phyloP scores from a whole-genome alignment of 2,888 invertebrate genomes.

The Platypus cylindrus region DNA sequence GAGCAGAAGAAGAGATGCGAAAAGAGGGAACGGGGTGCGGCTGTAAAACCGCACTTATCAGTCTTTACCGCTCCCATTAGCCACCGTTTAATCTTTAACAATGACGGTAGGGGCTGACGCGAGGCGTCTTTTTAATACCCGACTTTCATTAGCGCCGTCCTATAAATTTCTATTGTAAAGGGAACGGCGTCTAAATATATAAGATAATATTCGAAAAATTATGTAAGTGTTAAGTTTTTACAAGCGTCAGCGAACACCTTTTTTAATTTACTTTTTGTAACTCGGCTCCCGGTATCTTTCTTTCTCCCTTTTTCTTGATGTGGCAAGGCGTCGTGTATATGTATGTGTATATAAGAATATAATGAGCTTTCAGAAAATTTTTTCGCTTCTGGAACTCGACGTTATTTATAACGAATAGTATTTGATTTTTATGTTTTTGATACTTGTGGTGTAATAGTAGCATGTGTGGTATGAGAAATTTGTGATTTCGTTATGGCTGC shows the following conservation, averaged over 20 bases:
- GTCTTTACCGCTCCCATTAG: constrained; percentile 18
- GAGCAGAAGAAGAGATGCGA: too few relatives aligned
- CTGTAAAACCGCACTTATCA: constrained; percentile 18
- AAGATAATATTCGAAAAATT: constrained; percentile 32
- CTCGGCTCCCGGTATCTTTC: constrained; percentile 6
- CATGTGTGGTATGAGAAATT: too few relatives aligned
- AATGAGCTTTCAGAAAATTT: too few relatives aligned
- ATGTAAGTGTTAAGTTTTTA: constrained; percentile 30
- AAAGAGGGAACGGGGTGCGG: too few relatives aligned
- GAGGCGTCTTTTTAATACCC: constrained; percentile 31
- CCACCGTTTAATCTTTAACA: constrained; percentile 17
- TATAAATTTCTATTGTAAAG: constrained; percentile 36
- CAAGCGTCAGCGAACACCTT: constrained; percentile 13
- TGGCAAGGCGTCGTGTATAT: too few relatives aligned
- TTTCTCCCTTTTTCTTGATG: too few relatives aligned
- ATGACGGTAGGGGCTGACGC: constrained; percentile 13
- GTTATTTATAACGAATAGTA: too few relatives aligned
- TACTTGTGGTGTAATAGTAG: too few relatives aligned
- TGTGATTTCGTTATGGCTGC: too few relatives aligned
- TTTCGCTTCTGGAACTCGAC: too few relatives aligned
- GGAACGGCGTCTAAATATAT: constrained; percentile 30
- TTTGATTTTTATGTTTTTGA: too few relatives aligned
- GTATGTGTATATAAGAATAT: too few relatives aligned
- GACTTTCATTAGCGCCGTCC: constrained; percentile 34
- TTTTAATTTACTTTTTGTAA: constrained; percentile 15